These are phyloP conservation scores for Aphidoletes aphidimyza DNA, from an alignment of 2,888 invertebrate species.

Conservation along the genomic window DNA sequence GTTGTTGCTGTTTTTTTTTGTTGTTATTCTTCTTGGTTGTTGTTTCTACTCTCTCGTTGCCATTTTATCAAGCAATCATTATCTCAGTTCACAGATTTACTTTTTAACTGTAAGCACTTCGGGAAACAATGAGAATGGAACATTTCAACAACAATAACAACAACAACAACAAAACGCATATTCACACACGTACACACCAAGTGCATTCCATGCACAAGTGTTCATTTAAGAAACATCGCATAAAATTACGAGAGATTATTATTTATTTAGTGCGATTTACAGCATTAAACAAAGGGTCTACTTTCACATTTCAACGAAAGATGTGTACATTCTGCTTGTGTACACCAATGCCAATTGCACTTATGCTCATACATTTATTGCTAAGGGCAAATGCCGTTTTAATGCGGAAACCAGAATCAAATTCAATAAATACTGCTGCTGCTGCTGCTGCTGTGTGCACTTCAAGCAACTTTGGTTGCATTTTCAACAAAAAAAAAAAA, in stretches of 20 bases:
- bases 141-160: too few species aligned
- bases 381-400: too few species aligned
- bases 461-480: too few species aligned
- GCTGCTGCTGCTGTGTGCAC: too few species aligned
- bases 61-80: not conserved
- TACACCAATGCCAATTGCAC: not conserved
- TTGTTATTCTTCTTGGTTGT: not conserved
- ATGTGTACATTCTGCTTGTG: not conserved
- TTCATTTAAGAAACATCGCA: not conserved
- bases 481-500: too few species aligned
- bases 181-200: not conserved
- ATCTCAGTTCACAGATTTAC: not conserved
- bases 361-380: not conserved
- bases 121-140: not conserved
- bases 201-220: conserved; percentile 19
- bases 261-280: too few species aligned
- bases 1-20: not conserved
- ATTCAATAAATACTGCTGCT: too few species aligned
- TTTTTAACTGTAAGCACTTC: not conserved
- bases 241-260: too few species aligned
- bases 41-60: not conserved
- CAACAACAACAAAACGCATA: too few species aligned
- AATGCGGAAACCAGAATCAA: not conserved
- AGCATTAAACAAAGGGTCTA: conserved; percentile 45
- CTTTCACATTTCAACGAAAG: conserved; percentile 28